Percentiles rank a stretch among this genome's conserved stretches.
These are phyloP conservation scores for Anguilla rostrata DNA, from an alignment of 2,113 vertebrate species.

Conservation along the genomic window DNA sequence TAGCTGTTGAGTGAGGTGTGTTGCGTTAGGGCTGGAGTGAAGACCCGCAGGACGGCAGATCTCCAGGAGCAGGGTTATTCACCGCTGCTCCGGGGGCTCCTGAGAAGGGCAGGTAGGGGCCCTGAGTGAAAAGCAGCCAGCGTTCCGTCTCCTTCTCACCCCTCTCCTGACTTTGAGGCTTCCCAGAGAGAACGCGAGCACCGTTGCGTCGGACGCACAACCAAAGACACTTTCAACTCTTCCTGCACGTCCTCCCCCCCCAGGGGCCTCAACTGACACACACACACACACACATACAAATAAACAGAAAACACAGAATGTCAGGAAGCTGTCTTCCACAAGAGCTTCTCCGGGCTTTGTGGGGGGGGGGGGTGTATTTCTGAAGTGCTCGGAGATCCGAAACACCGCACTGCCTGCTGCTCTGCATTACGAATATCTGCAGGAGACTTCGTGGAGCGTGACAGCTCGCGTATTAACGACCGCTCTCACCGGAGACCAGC, in stretches of 20 bases:
- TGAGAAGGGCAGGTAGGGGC: neutral
- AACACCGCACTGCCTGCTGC: neutral
- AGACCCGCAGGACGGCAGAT: no score
- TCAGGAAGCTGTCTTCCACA: no score
- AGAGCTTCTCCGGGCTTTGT: neutral
- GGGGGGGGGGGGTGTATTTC: neutral
- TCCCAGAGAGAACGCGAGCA: neutral
- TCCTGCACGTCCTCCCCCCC: neutral
- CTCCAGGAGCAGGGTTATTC: no score
- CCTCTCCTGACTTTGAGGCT: neutral
- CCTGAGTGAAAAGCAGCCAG: neutral
- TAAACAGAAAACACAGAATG: neutral
- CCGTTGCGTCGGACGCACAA: neutral
- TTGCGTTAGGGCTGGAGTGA: no score
- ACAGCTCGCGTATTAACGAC: slow-evolving; percentile 15
- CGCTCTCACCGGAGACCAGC: neutral
- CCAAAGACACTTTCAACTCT: neutral
- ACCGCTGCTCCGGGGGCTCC: neutral
- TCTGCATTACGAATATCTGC: neutral
- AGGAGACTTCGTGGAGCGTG: neutral
- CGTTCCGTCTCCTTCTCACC: neutral
- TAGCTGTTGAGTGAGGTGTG: no score
- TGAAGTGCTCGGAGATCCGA: neutral
- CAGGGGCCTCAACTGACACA: neutral
- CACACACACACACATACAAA: neutral